These are phyloP conservation scores for Trypoxylon attenuatum DNA, from an alignment of 2,888 invertebrate genomes.

Conservation along the genomic window DNA sequence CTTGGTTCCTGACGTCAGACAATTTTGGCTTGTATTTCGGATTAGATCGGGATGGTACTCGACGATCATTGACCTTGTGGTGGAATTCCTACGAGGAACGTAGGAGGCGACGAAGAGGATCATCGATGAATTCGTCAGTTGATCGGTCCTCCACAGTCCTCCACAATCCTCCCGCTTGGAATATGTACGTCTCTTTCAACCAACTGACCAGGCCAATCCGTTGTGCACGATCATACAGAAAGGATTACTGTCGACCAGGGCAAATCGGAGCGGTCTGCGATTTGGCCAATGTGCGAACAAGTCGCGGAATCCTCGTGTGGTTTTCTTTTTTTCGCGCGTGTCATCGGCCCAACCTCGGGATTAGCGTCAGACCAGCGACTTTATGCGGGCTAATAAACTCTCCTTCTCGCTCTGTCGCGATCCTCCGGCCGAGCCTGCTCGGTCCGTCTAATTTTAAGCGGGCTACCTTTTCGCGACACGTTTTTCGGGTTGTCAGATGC, in stretches of 20 bases:
- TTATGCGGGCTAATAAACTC: slow-evolving; percentile 51
- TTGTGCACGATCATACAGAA: slow-evolving; percentile 41
- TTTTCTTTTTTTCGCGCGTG: slow-evolving; percentile 43
- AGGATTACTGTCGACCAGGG: slow-evolving; percentile 52
- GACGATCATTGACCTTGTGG: too few species aligned
- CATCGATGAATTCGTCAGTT: slow-evolving; percentile 8
- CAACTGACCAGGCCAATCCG: slow-evolving; percentile 27
- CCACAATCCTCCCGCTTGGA: slow-evolving; percentile 8
- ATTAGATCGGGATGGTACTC: neutral
- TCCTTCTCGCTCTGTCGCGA: neutral
- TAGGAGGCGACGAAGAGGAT: neutral
- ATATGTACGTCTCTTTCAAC: slow-evolving; percentile 22
- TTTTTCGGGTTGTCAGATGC: slow-evolving; percentile 26
- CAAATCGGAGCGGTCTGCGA: slow-evolving; percentile 47
- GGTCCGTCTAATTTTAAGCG: slow-evolving; percentile 20
- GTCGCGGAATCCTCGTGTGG: slow-evolving; percentile 40
- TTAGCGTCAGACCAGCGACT: slow-evolving; percentile 61
- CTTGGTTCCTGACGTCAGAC: neutral
- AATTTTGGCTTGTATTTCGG: neutral
- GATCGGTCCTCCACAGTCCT: too few species aligned
- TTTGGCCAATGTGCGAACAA: slow-evolving; percentile 52
- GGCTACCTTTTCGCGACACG: slow-evolving; percentile 17
- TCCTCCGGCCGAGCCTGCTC: neutral
- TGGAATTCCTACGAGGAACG: too few species aligned
- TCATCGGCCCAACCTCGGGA: slow-evolving; percentile 51